phyloP scores from a whole-genome alignment of 2,888 invertebrate species.

The Pachymerium ferrugineum region DNA sequence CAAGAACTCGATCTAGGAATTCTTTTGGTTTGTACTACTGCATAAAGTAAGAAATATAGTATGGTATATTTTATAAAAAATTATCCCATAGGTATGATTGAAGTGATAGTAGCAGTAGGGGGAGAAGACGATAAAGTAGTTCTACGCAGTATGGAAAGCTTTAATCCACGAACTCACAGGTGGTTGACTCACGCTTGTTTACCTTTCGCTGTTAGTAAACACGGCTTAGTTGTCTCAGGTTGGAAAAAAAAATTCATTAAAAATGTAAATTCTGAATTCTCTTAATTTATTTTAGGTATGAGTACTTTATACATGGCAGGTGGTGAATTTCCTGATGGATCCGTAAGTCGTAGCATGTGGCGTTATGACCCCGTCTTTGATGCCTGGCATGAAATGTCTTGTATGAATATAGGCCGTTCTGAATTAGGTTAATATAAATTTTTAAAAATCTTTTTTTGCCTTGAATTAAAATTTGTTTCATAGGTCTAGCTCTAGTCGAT shows the following conservation, averaged over 20 bases:
- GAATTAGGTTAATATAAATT: slow-evolving; percentile 49
- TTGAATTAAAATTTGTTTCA: no score
- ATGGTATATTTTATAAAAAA: not conserved
- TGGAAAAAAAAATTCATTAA: slow-evolving; percentile 25
- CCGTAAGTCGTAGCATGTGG: slow-evolving; percentile 50
- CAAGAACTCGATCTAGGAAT: slow-evolving; percentile 47
- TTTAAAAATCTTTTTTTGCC: no score
- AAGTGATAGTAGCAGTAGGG: slow-evolving; percentile 52
- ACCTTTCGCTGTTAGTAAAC: slow-evolving; percentile 53
- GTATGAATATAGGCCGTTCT: slow-evolving; percentile 51
- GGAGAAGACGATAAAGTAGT: slow-evolving; percentile 55
- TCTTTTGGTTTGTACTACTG: slow-evolving; percentile 36
- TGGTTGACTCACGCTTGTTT: slow-evolving; percentile 52
- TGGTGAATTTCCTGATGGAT: slow-evolving; percentile 53
- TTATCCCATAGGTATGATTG: slow-evolving; percentile 40
- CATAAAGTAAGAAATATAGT: not conserved
- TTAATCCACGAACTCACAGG: slow-evolving; percentile 47
- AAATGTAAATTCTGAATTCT: not conserved
- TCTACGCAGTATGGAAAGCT: slow-evolving; percentile 52
- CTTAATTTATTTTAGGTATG: not conserved
- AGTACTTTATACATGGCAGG: slow-evolving; percentile 48
- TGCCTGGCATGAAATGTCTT: slow-evolving; percentile 52
- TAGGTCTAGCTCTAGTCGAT: slow-evolving; percentile 52
- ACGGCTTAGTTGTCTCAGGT: slow-evolving; percentile 52
- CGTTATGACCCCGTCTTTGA: slow-evolving; percentile 51